phyloP scores from a whole-genome alignment of 1,140 invertebrate species.

The Contarinia nasturtii region DNA sequence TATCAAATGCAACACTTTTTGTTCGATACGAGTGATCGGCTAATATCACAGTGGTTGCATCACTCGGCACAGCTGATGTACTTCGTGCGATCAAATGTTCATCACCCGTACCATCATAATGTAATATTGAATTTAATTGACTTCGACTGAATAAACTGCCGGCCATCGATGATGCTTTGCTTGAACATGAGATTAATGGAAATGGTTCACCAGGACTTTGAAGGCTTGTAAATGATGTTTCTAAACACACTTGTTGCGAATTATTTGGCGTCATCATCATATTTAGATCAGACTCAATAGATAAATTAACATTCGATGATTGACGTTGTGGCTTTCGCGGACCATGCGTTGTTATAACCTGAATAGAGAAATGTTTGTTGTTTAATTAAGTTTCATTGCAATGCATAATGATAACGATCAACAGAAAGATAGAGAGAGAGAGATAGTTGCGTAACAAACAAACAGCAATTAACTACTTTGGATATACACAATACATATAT shows the following conservation, averaged over 20 bases:
- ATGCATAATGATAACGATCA: no score
- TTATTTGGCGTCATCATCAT: constrained; percentile 25
- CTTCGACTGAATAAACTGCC: constrained; percentile 21
- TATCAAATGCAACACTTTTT: constrained; percentile 16
- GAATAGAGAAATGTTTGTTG: constrained; percentile 9
- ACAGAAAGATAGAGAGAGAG: no score
- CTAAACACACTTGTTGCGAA: constrained; percentile 41
- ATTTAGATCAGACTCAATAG: constrained; percentile 11
- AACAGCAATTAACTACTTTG: no score
- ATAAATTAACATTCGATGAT: constrained; percentile 22
- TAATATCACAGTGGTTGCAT: constrained; percentile 10
- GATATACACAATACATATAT: no score
- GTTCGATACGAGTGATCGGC: constrained; percentile 4
- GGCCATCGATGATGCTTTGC: constrained; percentile 26
- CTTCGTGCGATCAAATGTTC: constrained; percentile 12
- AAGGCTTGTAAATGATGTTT: constrained; percentile 55
- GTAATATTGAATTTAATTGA: constrained; percentile 13
- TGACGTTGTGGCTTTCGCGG: constrained; percentile 47
- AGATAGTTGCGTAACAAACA: no score
- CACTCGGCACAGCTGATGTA: constrained; percentile 11
- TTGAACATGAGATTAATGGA: constrained; percentile 5
- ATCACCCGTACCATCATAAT: constrained; percentile 15
- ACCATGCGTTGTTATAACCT: constrained; percentile 59
- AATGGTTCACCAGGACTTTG: constrained; percentile 27
- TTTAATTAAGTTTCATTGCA: no score